Evolutionary conservation across 2,113 vertebrate genomes (phyloP), one percentile per base, ranked within the genome.

Genomic region (Lophochroa leadbeateri): DNA sequence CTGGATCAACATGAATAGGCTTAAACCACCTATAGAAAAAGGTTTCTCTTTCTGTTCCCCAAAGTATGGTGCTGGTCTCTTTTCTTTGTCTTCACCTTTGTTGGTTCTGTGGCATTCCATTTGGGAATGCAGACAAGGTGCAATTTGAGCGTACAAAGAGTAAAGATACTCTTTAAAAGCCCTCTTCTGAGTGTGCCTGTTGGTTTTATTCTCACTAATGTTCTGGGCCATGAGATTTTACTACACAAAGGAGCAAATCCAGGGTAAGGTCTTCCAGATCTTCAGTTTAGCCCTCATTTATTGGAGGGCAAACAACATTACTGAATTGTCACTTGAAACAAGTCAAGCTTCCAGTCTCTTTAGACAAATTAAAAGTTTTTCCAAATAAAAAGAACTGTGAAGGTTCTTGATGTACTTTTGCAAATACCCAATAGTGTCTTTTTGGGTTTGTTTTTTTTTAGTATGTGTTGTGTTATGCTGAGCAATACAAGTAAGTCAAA

Each of bases 11-110:
- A 19, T 74, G 33, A 97, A 86, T 81, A 78, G 86, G 37, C 55
- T 94, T 95, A 94, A 95, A 91, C 50, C 64, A 88, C 43, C 60
- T 88, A 71, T 64, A 92, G 86, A 88, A 69, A 82, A 93, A 88
- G 33, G 33, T 46, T 94, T 71, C 27, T 82, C 20, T 74, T 90
- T 85, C 58, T 92, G 1, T 81, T 92, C 52, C 37, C 21, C 29
- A 37, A 90, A 75, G 50, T 37, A 10, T 41, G 87, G 52, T 58
- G 8, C 33, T 65, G 16, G 9, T 86, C 55, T 88, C 29, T 78
- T 86, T 69, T 77, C 35, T 77, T 90, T 92, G 49, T 95, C 31
- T 41, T 86, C 43, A 46, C 81, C 44, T 76, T 80, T 90, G 43
- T 90, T 82, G 67, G 43, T 80, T 95, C 68, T 83, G 3, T 88